Conservation (phyloP, 2,888 invertebrate genomes). For the Pilophorus perplexus region DNA sequence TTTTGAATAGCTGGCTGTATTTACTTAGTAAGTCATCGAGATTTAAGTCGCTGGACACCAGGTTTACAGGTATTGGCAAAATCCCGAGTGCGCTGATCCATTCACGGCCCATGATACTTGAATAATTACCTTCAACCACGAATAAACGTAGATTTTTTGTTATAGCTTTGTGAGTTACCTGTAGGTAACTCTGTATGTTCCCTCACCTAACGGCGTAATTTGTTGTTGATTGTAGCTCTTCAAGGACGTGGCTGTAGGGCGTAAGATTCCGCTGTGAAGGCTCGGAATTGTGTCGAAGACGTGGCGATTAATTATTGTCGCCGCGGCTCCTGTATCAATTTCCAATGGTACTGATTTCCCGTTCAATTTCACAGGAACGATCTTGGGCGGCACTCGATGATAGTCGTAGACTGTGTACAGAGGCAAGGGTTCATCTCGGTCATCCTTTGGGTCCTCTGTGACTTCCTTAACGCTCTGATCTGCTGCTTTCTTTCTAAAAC, state of each 20-base stretch:
- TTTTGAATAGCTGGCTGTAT: background rate
- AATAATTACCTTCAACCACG: background rate
- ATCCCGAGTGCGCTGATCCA: conserved; percentile 12
- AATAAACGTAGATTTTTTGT: conserved; percentile 6
- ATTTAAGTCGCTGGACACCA: background rate
- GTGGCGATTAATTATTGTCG: background rate
- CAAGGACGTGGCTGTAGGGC: background rate
- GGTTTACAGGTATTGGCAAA: conserved; percentile 1
- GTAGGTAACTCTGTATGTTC: too few relatives aligned
- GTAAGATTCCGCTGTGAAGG: background rate
- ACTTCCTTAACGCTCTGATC: background rate
- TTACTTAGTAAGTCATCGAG: conserved; percentile 1
- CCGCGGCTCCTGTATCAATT: conserved; percentile 19
- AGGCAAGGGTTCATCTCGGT: background rate
- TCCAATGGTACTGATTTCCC: conserved; percentile 4
- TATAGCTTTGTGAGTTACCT: background rate
- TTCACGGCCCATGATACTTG: conserved; percentile 24
- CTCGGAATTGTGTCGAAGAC: conserved; percentile 19
- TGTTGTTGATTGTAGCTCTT: conserved; percentile 6
- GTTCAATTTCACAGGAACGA: conserved; percentile 3
- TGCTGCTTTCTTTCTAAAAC: background rate
- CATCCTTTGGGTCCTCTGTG: background rate
- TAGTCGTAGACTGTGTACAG: background rate
- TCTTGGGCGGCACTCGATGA: conserved; percentile 3
- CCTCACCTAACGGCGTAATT: conserved; percentile 22